phyloP scores from a whole-genome alignment of 92 coral and sea anemone genomes.

The Porites evermanni region DNA sequence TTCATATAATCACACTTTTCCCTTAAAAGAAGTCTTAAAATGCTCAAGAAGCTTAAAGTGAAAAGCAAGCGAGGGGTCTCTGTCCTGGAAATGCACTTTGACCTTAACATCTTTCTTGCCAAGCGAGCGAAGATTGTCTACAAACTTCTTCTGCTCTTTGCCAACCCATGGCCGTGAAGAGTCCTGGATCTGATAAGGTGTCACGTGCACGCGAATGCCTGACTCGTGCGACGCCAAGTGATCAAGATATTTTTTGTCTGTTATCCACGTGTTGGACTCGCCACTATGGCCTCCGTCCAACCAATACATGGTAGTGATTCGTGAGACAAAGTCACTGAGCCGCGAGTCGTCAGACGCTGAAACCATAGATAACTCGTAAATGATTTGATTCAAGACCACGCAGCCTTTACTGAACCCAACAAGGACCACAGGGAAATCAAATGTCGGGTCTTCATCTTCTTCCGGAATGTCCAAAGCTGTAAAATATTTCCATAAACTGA shows the following conservation, averaged over 20 bases:
- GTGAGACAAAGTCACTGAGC: slow-evolving; percentile 78
- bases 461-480: slow-evolving; percentile 80
- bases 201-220: slow-evolving; percentile 90
- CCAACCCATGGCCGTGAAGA: slow-evolving; percentile 96
- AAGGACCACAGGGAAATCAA: slow-evolving; percentile 88
- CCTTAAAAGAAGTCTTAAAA: slow-evolving; percentile 48
- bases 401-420: slow-evolving; percentile 99
- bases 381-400: slow-evolving; percentile 92
- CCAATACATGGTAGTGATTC: slow-evolving; percentile 94
- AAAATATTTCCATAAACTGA: neutral
- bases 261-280: slow-evolving; percentile 97
- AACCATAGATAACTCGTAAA: slow-evolving; percentile 82
- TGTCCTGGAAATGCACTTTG: slow-evolving; percentile 88
- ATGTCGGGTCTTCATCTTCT: slow-evolving; percentile 89
- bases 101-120: slow-evolving; percentile 85
- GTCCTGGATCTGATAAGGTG: slow-evolving; percentile 97
- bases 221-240: slow-evolving; percentile 84
- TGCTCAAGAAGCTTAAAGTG: slow-evolving; percentile 91
- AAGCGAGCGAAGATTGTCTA: slow-evolving; percentile 83
- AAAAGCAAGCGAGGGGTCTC: slow-evolving; percentile 83
- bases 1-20: neutral
- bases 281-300: slow-evolving; percentile 98
- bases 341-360: slow-evolving; percentile 75
- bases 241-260: slow-evolving; percentile 91
- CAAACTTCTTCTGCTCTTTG: slow-evolving; percentile 81